These are phyloP conservation scores for Channallabes apus DNA, from an alignment of 2,797 vertebrate species.

Conservation along the genomic window DNA sequence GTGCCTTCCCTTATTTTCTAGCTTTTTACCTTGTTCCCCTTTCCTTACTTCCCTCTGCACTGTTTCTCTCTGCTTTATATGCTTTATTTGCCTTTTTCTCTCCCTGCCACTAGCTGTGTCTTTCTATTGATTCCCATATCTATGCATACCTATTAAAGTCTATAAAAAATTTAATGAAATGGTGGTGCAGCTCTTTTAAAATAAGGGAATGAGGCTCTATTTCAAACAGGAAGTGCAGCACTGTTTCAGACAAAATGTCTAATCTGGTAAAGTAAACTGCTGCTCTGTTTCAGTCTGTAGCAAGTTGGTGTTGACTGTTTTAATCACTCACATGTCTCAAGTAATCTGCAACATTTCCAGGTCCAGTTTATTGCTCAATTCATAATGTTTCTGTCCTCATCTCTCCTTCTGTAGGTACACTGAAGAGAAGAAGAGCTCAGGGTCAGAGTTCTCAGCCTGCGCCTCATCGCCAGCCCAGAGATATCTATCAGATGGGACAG, in stretches of 20 bases:
- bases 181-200: neutral
- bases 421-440: slow-evolving; percentile 85
- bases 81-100: neutral
- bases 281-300: neutral
- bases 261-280: neutral
- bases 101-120: neutral
- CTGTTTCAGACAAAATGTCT: neutral
- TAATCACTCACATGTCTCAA: neutral
- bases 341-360: neutral
- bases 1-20: neutral
- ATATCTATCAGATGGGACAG: slow-evolving; percentile 90
- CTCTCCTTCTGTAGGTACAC: slow-evolving; percentile 77
- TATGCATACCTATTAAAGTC: neutral
- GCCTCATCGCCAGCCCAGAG: slow-evolving; percentile 77
- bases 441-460: slow-evolving; percentile 73
- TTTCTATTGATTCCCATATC: neutral
- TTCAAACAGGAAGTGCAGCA: neutral
- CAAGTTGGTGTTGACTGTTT: neutral
- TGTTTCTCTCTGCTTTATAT: neutral
- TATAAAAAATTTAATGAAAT: neutral
- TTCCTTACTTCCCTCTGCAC: no score
- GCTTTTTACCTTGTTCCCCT: neutral
- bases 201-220: neutral
- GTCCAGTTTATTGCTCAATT: neutral
- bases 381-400: neutral